These are phyloP conservation scores for Folsomia manolachei DNA, from an alignment of 2,888 invertebrate genomes.

Conservation along the genomic window DNA sequence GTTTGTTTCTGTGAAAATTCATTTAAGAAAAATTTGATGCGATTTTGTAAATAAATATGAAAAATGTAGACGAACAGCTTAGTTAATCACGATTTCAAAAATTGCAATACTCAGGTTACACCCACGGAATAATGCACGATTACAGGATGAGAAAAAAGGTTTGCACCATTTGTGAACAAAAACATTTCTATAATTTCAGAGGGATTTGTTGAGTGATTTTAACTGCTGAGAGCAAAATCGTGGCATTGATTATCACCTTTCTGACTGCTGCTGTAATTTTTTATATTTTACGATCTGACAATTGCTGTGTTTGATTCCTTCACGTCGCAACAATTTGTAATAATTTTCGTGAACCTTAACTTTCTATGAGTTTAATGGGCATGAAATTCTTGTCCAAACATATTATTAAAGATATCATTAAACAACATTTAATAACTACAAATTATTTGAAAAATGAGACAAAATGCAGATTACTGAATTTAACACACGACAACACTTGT, in stretches of 20 bases:
- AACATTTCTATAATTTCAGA: neutral
- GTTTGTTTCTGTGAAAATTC: neutral
- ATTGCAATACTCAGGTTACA: neutral
- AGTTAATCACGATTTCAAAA: neutral
- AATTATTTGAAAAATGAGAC: constrained; percentile 32
- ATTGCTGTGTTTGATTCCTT: neutral
- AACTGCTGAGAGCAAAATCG: neutral
- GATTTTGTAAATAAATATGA: neutral
- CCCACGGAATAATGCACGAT: neutral
- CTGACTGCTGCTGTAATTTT: constrained; percentile 5
- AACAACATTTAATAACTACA: constrained; percentile 29
- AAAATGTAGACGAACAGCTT: neutral
- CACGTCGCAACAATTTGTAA: constrained; percentile 12
- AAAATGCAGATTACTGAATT: constrained; percentile 30
- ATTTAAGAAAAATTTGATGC: neutral
- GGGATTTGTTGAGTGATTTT: neutral
- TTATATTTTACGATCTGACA: constrained; percentile 1
- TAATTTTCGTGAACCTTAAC: constrained; percentile 10
- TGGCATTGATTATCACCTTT: constrained; percentile 4
- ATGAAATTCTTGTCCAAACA: constrained; percentile 28
- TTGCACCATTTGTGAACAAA: neutral
- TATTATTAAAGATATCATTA: constrained; percentile 37
- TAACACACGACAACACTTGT: neutral
- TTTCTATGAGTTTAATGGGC: too few relatives aligned
- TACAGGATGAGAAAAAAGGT: too few relatives aligned